Base-by-base conservation (phyloP, 2,888 invertebrate genomes). In the Myathropa florea region DNA sequence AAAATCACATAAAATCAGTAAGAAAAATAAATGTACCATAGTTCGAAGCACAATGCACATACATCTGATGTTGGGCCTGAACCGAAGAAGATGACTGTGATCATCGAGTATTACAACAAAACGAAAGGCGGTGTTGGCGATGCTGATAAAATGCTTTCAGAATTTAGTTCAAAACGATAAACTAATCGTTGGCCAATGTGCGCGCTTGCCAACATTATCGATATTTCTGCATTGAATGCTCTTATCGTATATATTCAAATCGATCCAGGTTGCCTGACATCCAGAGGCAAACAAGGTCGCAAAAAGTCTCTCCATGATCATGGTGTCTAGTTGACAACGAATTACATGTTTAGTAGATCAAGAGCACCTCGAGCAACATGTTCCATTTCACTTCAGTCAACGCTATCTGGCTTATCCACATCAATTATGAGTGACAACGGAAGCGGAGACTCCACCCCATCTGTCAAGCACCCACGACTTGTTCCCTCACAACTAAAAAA, bases 141-240 rank as follows among this genome's bases (percentile, higher is more conserved):
- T 73, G 64, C 82, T 33, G 76, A 84, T 65, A 71, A 84, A 57
- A 80, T 63, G 64, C n/a, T n/a, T n/a, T n/a, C n/a, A n/a, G n/a
- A n/a, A n/a, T n/a, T n/a, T n/a, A n/a, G n/a, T n/a, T n/a, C n/a
- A n/a, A n/a, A n/a, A n/a, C n/a, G n/a, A n/a, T n/a, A n/a, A n/a
- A n/a, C n/a, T n/a, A n/a, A n/a, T n/a, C n/a, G n/a, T n/a, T n/a
- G n/a, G n/a, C n/a, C n/a, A n/a, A n/a, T n/a, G n/a, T n/a, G n/a
- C n/a, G n/a, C n/a, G n/a, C n/a, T n/a, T n/a, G n/a, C n/a, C n/a
- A n/a, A n/a, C n/a, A n/a, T n/a, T n/a, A n/a, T 61, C 28, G 10
- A 61, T 26, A 39, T 65, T 33, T 61, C 30, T 61, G 30, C 61
- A 61, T 63, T 63, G 33, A 63, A 63, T 63, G 61, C 61, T 33